Conservation (phyloP, 92 coral and sea anemone genomes). For the Pocillopora grandis region DNA sequence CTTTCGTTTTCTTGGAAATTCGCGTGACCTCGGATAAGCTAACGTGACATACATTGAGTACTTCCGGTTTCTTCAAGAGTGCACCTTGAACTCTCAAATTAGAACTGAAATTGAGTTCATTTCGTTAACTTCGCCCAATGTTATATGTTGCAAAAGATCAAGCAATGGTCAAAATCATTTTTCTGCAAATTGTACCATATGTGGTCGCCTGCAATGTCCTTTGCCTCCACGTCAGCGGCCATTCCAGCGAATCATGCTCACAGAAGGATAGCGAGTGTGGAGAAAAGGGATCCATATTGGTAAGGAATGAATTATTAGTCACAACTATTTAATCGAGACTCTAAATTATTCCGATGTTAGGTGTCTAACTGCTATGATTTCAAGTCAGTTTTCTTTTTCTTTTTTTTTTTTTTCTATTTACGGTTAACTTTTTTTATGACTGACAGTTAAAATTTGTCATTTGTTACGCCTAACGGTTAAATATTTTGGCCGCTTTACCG, state of each 20-base stretch:
- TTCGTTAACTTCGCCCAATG: neutral
- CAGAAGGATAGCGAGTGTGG: neutral
- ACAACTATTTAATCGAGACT: neutral
- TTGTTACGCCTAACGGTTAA: no score
- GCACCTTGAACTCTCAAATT: neutral
- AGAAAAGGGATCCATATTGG: neutral
- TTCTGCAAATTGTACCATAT: neutral
- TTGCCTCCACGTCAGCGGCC: constrained; percentile 9
- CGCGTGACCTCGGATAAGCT: constrained; percentile 7
- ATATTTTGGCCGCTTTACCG: no score
- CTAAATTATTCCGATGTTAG: neutral
- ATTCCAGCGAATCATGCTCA: neutral
- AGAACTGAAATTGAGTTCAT: neutral
- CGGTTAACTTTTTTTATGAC: no score
- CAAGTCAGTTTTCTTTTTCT: neutral
- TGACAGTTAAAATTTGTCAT: no score
- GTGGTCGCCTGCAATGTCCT: constrained; percentile 2
- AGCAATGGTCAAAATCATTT: neutral
- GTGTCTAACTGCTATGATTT: neutral
- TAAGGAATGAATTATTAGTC: neutral
- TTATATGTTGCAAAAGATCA: neutral
- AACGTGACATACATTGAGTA: neutral
- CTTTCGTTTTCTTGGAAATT: neutral
- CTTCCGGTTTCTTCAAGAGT: neutral
- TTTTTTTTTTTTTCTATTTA: no score